Percentiles rank a stretch among this genome's conserved stretches.
These are phyloP conservation scores for Atta texana DNA, from an alignment of 1,140 invertebrate species.

Conservation along the genomic window DNA sequence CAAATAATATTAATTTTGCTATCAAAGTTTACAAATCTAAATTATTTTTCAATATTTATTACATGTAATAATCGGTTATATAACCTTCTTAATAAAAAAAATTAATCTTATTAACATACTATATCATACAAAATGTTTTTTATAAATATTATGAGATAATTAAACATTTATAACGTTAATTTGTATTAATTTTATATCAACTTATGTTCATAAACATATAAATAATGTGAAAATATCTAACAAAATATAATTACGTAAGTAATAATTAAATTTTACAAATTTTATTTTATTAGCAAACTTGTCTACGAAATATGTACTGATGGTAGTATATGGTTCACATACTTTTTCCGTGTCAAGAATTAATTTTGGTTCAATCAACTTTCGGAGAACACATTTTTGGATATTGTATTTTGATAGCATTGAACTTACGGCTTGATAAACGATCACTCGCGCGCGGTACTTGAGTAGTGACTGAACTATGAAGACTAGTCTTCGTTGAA, in stretches of 20 bases:
- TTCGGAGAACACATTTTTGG: background rate
- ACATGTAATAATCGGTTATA: background rate
- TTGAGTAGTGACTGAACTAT: constrained; percentile 66
- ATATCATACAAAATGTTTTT: background rate
- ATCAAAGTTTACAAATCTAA: background rate
- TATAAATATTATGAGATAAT: background rate
- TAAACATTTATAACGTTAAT: background rate
- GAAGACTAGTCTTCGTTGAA: constrained; percentile 80
- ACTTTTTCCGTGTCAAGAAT: background rate
- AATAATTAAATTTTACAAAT: background rate
- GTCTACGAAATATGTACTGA: background rate
- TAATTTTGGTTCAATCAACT: background rate
- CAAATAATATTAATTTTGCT: background rate
- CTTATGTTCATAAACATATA: background rate
- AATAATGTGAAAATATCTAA: constrained; percentile 1
- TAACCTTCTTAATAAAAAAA: background rate
- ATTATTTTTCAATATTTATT: background rate
- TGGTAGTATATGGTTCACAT: background rate
- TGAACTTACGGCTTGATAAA: background rate
- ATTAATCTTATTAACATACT: background rate
- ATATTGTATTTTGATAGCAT: background rate
- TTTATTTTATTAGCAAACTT: constrained; percentile 1
- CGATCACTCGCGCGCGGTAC: constrained; percentile 53
- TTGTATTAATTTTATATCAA: constrained; percentile 18
- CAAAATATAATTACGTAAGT: background rate